phyloP scores from a whole-genome alignment of 1,140 invertebrate species.

The Liolophura sinensis region DNA sequence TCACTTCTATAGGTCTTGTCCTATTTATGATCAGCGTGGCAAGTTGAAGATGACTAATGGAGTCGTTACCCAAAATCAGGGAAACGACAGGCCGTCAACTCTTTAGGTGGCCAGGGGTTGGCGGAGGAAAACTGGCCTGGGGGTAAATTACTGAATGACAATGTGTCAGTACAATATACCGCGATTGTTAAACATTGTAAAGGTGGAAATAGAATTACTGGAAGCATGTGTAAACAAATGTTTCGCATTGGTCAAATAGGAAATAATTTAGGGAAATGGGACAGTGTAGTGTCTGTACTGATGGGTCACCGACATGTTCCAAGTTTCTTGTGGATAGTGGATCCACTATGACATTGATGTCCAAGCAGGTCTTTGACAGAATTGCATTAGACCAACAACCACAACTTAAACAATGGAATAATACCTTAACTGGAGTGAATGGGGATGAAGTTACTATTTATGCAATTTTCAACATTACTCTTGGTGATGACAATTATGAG shows the following conservation, averaged over 20 bases:
- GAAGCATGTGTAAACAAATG: too few relatives aligned
- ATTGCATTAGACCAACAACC: neutral
- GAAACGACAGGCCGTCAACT: neutral
- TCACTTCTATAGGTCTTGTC: conserved; percentile 3
- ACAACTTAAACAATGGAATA: neutral
- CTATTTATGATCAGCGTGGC: neutral
- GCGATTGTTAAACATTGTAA: too few relatives aligned
- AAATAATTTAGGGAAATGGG: neutral
- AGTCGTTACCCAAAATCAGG: neutral
- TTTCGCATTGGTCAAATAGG: conserved; percentile 2
- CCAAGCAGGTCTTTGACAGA: conserved; percentile 2
- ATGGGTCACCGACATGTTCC: neutral
- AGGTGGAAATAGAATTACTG: too few relatives aligned
- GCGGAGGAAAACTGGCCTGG: neutral
- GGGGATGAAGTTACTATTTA: conserved; percentile 1
- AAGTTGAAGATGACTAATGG: neutral
- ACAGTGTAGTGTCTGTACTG: conserved; percentile 3
- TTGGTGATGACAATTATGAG: conserved; percentile 3
- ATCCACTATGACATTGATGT: conserved; percentile 9
- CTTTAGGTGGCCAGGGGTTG: conserved; percentile 3
- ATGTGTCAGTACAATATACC: too few relatives aligned
- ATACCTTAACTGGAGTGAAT: conserved; percentile 1
- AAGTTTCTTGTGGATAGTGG: conserved; percentile 9
- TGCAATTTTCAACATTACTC: neutral
- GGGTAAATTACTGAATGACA: neutral